Evolutionary conservation across 1,140 invertebrate species (phyloP), one percentile per base, ranked within the genome.

Genomic region (Sitobion miscanthi): DNA sequence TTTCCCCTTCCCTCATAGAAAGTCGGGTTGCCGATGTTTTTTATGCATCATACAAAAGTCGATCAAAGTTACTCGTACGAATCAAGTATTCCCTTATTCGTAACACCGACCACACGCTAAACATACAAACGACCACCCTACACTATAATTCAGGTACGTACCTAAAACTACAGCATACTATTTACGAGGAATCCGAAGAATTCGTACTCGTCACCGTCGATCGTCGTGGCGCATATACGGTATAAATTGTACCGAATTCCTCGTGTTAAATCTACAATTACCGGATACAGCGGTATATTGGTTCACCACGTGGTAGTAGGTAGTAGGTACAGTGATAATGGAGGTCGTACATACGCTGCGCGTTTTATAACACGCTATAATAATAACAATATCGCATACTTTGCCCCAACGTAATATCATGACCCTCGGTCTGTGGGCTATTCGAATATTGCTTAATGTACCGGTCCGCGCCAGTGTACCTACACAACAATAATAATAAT

Each of bases 361-460:
- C 1, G 30, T n/a, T 69, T 69, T 30, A 69, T 4, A n/a, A 77
- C 62, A 77, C 30, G 62, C 30, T n/a, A 83, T 83, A 38, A 83
- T 83, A 83, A 83, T 83, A 83, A 83, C 7, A 35, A 83, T 83
- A 83, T 38, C 62, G n/a, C 62, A 77, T 35, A 77, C 62, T 77
- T 77, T 77, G 62, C 62, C 62, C 14, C 62, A 2, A 30, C 62
- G 62, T 77, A 77, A 77, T 77, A 77, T 77, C n/a, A 77, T 77
- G 14, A 20, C 30, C 62, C 62, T 77, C 30, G 30, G 62, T 77
- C 62, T 14, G 62, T 77, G 14, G 62, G 62, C 4, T 77, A 77
- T n/a, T n/a, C 62, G 62, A 77, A 77, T 77, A 35, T 77, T 77
- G 62, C 62, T 77, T 35, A 77, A 77, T 77, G 62, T 77, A 77